These are phyloP conservation scores for Drosophila prolongata DNA, from an alignment of 2,888 invertebrate genomes.

Conservation along the genomic window DNA sequence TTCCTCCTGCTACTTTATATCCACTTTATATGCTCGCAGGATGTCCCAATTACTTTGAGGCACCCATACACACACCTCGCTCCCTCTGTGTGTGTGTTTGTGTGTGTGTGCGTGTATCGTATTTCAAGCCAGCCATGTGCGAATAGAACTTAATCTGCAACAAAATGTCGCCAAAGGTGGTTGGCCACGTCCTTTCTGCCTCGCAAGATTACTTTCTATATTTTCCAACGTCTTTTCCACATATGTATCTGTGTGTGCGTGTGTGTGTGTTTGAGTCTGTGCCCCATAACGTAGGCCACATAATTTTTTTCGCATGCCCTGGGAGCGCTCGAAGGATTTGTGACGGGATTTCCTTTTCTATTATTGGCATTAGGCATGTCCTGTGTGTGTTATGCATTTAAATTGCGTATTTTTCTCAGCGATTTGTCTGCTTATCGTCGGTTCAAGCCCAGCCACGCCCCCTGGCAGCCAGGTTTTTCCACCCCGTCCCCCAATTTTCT, in stretches of 20 bases:
- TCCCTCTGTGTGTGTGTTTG: not conserved
- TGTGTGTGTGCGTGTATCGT: slow-evolving; percentile 68
- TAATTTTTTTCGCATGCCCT: slow-evolving; percentile 73
- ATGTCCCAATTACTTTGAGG: slow-evolving; percentile 83
- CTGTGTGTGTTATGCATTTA: slow-evolving; percentile 85
- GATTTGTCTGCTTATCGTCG: slow-evolving; percentile 84
- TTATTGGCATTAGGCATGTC: slow-evolving; percentile 85
- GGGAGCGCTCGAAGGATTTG: slow-evolving; percentile 82
- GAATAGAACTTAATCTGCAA: slow-evolving; percentile 84
- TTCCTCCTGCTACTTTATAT: slow-evolving; percentile 72
- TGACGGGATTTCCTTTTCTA: slow-evolving; percentile 85
- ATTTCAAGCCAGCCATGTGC: slow-evolving; percentile 84
- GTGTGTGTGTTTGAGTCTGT: slow-evolving; percentile 26
- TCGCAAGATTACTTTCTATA: slow-evolving; percentile 80
- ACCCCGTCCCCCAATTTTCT: not conserved
- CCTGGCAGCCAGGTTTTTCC: slow-evolving; percentile 16
- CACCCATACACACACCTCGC: slow-evolving; percentile 39
- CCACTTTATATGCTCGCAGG: slow-evolving; percentile 83
- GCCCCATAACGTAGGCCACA: slow-evolving; percentile 61
- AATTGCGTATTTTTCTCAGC: slow-evolving; percentile 85
- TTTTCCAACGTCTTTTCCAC: slow-evolving; percentile 72
- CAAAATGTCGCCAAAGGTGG: slow-evolving; percentile 83
- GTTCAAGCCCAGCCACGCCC: slow-evolving; percentile 38
- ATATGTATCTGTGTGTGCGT: slow-evolving; percentile 23
- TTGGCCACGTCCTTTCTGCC: slow-evolving; percentile 58